Base-by-base conservation (phyloP, 1,140 invertebrate genomes). In the Drosophila serrata region DNA sequence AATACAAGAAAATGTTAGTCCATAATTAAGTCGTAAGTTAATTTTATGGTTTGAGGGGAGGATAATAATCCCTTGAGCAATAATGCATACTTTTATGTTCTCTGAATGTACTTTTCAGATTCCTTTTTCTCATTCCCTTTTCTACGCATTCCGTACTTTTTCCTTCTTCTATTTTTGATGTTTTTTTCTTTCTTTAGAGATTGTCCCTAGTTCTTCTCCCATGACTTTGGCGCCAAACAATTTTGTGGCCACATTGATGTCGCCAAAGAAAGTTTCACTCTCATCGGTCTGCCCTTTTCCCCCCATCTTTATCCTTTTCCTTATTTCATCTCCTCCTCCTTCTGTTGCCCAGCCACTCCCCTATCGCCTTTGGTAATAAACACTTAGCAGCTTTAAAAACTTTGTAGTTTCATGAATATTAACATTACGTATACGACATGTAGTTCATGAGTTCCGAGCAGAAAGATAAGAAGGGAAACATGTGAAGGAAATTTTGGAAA, bases 341-440 rank as follows among this genome's bases (percentile, higher is more conserved):
- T n/a, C n/a, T n/a, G n/a, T n/a, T 15, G 13, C 17, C 8, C n/a
- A 35, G 12, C 40, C 19, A 13, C 48, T 29, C 22, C 29, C 22
- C 2, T 12, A 15, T 57, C n/a, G 17, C 24, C 22, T 24, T 43
- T 19, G 6, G 27, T 24, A 68, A 19, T 45, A 42, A 61, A 46
- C 40, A 57, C 33, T 70, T 45, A 42, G 48, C 49, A 37, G 64
- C 27, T 58, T 40, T 39, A n/a, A 57, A 45, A 72, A 48, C 40
- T 58, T 58, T 48, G 19, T 27, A 70, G 68, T 57, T 69, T 5
- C 19, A 37, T 45, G 49, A 13, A 70, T 69, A 69, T 57, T 68
- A 57, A 56, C 27, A 70, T 70, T 69, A 69, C 64, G 67, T 40
- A 70, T 70, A 57, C 64, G 64, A 37, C 40, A 57, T 70, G 49